phyloP scores from a whole-genome alignment of 1,140 invertebrate genomes.

The Polypedilum pembai region DNA sequence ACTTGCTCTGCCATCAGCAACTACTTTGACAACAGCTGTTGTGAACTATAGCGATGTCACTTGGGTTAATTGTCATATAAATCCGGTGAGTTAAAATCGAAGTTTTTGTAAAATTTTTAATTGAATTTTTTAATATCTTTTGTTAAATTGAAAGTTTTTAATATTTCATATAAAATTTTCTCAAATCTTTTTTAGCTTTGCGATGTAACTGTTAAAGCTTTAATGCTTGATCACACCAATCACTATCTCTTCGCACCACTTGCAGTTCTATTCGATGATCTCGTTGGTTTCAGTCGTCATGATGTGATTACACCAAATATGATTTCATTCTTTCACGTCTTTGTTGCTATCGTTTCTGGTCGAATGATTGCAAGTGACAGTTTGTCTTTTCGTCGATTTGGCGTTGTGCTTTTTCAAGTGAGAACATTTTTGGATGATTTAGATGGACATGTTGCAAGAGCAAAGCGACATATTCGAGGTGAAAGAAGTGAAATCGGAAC shows the following conservation, averaged over 20 bases:
- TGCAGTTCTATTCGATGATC: slow-evolving; percentile 55
- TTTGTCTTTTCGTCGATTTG: slow-evolving; percentile 56
- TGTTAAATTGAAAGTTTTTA: too few relatives aligned
- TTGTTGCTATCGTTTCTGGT: slow-evolving; percentile 59
- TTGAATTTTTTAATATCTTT: too few relatives aligned
- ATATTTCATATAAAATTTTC: too few relatives aligned
- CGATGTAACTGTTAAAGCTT: slow-evolving; percentile 64
- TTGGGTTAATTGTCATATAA: slow-evolving; percentile 57
- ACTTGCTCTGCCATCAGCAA: slow-evolving; percentile 20
- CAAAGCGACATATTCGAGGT: slow-evolving; percentile 57
- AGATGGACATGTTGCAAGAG: slow-evolving; percentile 69
- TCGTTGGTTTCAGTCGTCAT: slow-evolving; percentile 53
- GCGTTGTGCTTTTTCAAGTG: slow-evolving; percentile 64
- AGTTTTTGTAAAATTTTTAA: too few relatives aligned
- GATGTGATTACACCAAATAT: slow-evolving; percentile 65
- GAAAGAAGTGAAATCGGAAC: slow-evolving; percentile 64
- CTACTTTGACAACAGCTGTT: slow-evolving; percentile 36
- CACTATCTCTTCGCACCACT: slow-evolving; percentile 67
- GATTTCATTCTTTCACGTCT: slow-evolving; percentile 66
- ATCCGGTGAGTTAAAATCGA: slow-evolving; percentile 47
- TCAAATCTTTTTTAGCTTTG: slow-evolving; percentile 42
- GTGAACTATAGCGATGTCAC: slow-evolving; percentile 46
- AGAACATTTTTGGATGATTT: slow-evolving; percentile 70
- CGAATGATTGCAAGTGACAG: slow-evolving; percentile 61
- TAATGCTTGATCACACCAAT: slow-evolving; percentile 67